phyloP scores from a whole-genome alignment of 2,888 invertebrate species.

The Chrysolina haemoptera region DNA sequence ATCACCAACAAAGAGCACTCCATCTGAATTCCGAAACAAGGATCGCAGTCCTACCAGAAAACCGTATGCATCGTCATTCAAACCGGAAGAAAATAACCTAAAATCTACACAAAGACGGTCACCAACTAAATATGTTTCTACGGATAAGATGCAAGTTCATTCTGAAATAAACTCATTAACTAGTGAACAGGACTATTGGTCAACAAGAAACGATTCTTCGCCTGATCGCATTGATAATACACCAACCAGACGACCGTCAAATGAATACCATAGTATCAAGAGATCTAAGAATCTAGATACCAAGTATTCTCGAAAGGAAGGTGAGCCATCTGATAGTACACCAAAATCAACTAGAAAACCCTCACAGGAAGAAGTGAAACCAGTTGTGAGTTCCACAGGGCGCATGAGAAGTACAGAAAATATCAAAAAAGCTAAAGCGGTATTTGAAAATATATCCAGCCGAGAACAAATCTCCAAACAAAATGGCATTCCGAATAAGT shows the following conservation, averaged over 20 bases:
- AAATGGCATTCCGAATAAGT: not conserved
- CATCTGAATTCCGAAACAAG: not conserved
- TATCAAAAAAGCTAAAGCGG: conserved; percentile 80
- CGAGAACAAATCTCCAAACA: conserved; percentile 23
- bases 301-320: conserved; percentile 42
- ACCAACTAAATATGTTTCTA: not conserved
- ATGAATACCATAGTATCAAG: conserved; percentile 48
- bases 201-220: not conserved
- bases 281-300: conserved; percentile 46
- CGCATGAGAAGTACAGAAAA: conserved; percentile 75
- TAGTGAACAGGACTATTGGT: not conserved
- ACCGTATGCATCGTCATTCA: conserved; percentile 34
- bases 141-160: not conserved
- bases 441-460: conserved; percentile 77
- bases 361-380: conserved; percentile 62
- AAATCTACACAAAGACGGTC: not conserved
- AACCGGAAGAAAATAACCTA: not conserved
- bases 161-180: not conserved
- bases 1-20: conserved; percentile 45
- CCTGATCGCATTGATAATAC: conserved; percentile 39
- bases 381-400: conserved; percentile 61
- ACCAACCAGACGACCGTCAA: conserved; percentile 57
- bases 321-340: conserved; percentile 54
- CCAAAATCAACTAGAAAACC: conserved; percentile 66
- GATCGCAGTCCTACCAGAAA: conserved; percentile 34